Percentiles rank a stretch among this genome's conserved stretches.
phyloP scores from a whole-genome alignment of 2,888 invertebrate genomes.

The Gortyna flavago region DNA sequence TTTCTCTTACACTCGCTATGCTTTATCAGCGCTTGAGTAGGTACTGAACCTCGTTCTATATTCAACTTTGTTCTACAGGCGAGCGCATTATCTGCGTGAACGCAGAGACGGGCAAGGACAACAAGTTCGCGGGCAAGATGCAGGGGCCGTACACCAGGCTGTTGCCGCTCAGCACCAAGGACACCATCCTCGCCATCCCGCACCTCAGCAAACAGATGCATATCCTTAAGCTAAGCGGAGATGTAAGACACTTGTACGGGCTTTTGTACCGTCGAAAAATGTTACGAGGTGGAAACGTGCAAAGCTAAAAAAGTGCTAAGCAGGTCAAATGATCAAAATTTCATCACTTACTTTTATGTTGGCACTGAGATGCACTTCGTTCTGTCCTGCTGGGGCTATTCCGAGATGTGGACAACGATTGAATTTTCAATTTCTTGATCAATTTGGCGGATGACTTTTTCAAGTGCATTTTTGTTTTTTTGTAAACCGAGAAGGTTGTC shows the following conservation, averaged over 20 bases:
- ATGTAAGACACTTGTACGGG: conserved; percentile 71
- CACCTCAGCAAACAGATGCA: conserved; percentile 79
- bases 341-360: neutral
- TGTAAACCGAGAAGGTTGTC: neutral
- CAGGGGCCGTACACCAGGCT: conserved; percentile 83
- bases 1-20: neutral
- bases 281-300: too few relatives aligned
- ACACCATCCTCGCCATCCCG: conserved; percentile 81
- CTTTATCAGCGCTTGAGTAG: too few relatives aligned
- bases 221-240: conserved; percentile 78
- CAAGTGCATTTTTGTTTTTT: neutral
- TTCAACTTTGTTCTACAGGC: conserved; percentile 68
- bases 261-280: too few relatives aligned
- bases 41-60: neutral
- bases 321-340: neutral
- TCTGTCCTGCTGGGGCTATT: neutral
- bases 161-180: conserved; percentile 75
- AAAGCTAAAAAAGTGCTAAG: too few relatives aligned
- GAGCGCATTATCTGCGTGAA: conserved; percentile 85
- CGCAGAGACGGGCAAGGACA: conserved; percentile 84
- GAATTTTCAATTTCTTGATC: neutral
- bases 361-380: neutral
- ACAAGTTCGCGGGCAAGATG: conserved; percentile 87
- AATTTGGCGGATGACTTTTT: neutral
- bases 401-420: too few relatives aligned